These are phyloP conservation scores for Crepidodera aurea DNA, from an alignment of 2,888 invertebrate species.

Conservation along the genomic window DNA sequence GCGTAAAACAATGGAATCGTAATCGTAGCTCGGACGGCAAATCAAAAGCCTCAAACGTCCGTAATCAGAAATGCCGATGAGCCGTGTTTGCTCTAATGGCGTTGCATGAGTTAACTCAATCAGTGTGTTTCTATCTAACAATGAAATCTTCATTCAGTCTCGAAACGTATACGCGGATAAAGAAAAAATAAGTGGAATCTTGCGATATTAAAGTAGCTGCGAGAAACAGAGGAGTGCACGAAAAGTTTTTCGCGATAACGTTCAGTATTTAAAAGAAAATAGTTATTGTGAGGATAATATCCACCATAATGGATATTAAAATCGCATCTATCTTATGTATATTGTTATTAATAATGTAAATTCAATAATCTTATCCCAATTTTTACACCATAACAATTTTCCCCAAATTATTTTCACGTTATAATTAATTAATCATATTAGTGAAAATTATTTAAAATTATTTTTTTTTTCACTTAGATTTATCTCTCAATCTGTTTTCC, in stretches of 20 bases:
- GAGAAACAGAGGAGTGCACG: slow-evolving; percentile 1
- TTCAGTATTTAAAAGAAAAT: too few species aligned
- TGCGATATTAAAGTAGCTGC: slow-evolving; percentile 6
- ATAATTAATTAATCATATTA: too few species aligned
- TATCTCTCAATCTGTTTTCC: too few species aligned
- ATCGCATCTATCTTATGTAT: too few species aligned
- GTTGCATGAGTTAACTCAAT: slow-evolving; percentile 24
- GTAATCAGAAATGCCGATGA: slow-evolving; percentile 15
- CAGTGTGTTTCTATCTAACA: slow-evolving; percentile 23
- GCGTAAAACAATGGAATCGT: slow-evolving; percentile 6
- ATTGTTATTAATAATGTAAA: too few species aligned
- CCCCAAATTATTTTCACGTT: too few species aligned
- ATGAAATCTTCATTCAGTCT: slow-evolving; percentile 23
- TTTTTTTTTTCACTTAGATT: too few species aligned
- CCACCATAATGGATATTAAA: too few species aligned
- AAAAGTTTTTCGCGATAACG: not conserved
- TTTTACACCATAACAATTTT: too few species aligned
- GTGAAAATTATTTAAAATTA: too few species aligned
- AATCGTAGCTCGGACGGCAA: slow-evolving; percentile 5
- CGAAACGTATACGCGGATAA: not conserved
- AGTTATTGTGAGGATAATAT: too few species aligned
- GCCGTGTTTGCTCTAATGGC: slow-evolving; percentile 24
- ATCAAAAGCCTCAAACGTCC: slow-evolving; percentile 5
- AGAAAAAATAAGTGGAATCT: slow-evolving; percentile 6
- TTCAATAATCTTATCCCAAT: too few species aligned